phyloP scores from a whole-genome alignment of 2,888 invertebrate species.

The Prenolepis imparis region DNA sequence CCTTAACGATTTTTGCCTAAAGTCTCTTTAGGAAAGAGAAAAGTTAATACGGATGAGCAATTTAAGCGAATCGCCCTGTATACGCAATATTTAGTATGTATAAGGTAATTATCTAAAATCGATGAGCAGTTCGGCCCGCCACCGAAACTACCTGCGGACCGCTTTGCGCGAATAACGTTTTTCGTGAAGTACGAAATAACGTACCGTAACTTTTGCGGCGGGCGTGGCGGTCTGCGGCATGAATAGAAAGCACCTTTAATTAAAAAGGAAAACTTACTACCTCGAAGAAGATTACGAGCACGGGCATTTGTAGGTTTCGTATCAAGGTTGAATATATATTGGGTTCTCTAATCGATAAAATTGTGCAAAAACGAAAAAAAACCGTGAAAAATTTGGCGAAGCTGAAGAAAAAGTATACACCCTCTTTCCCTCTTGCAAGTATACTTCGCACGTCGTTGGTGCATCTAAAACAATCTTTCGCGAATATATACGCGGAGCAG shows the following conservation, averaged over 20 bases:
- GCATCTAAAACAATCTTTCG: not conserved
- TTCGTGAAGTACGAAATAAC: constrained; percentile 73
- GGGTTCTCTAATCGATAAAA: constrained; percentile 23
- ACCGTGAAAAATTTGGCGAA: not conserved
- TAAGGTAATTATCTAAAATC: constrained; percentile 65
- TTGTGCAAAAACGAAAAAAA: not conserved
- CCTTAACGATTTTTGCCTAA: not conserved
- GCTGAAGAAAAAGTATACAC: not conserved
- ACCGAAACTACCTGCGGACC: constrained; percentile 46
- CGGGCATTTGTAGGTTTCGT: constrained; percentile 42
- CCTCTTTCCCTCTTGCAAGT: not conserved
- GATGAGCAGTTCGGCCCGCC: constrained; percentile 45
- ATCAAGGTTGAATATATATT: constrained; percentile 43
- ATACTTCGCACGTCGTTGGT: not conserved
- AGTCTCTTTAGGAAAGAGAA: not conserved
- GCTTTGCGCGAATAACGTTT: constrained; percentile 62
- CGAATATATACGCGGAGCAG: not conserved
- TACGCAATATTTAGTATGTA: constrained; percentile 44
- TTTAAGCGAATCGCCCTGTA: constrained; percentile 37
- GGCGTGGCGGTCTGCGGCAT: constrained; percentile 73
- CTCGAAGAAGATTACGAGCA: constrained; percentile 72
- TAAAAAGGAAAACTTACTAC: constrained; percentile 79
- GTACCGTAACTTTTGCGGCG: constrained; percentile 74
- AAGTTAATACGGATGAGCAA: constrained; percentile 2
- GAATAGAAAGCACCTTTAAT: constrained; percentile 80